Evolutionary conservation across 2,113 vertebrate genomes (phyloP).

Genomic region (Psilopogon haemacephalus): DNA sequence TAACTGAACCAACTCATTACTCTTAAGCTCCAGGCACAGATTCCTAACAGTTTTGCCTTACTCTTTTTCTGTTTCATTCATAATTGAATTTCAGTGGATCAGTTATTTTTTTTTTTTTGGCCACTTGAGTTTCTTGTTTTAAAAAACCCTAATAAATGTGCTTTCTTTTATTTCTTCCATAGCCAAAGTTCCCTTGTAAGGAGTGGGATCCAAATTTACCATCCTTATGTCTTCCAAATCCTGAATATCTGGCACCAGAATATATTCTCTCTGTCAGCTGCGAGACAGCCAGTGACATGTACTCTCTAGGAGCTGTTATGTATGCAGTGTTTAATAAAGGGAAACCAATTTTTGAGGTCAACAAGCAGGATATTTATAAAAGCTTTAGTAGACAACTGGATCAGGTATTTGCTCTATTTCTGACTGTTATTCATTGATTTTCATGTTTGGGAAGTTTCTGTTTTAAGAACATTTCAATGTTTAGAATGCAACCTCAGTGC

Average conservation of each 20-base stretch:
- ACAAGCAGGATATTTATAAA: conserved; percentile 98
- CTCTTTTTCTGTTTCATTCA: neutral
- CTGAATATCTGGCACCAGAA: conserved; percentile 95
- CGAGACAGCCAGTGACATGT: conserved; percentile 97
- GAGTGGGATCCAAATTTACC: conserved; percentile 99
- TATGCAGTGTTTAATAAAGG: conserved; percentile 98
- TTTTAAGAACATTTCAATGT: neutral
- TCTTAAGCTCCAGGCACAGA: neutral
- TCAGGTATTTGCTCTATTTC: conserved; percentile 81
- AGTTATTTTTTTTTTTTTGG: neutral
- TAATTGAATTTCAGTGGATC: conserved; percentile 6
- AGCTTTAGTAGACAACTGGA: conserved; percentile 98
- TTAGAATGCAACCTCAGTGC: neutral
- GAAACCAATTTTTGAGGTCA: conserved; percentile 94
- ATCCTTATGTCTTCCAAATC: conserved; percentile 94
- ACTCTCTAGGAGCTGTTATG: conserved; percentile 91
- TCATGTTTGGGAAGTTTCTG: neutral
- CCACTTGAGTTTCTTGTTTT: neutral
- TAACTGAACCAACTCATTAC: neutral
- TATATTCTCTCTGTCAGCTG: conserved; percentile 99
- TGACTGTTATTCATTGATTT: neutral
- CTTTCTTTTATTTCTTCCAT: conserved; percentile 20
- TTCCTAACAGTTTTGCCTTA: neutral
- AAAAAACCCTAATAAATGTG: neutral
- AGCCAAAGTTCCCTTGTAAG: conserved; percentile 93